Conservation (phyloP, 2,888 invertebrate genomes). For the Diploptera punctata region DNA sequence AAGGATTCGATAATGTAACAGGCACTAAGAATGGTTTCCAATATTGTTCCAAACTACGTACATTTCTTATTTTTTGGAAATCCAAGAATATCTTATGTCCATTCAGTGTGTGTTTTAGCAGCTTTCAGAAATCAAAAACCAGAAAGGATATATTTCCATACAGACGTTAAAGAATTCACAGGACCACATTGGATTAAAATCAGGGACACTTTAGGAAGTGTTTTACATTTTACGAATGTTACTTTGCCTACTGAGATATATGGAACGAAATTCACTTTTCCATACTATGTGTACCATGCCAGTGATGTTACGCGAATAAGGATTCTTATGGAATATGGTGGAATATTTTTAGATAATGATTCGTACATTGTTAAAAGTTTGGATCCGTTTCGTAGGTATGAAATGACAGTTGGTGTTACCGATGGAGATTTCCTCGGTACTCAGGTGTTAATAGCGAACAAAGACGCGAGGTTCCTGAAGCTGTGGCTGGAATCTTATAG, state of each 20-base stretch:
- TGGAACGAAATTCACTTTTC: slow-evolving; percentile 52
- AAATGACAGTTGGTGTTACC: slow-evolving; percentile 53
- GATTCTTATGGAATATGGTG: slow-evolving; percentile 51
- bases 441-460: slow-evolving; percentile 43
- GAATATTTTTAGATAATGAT: slow-evolving; percentile 54
- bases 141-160: slow-evolving; percentile 49
- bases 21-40: not conserved
- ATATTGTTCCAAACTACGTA: not conserved
- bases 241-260: slow-evolving; percentile 45
- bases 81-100: not conserved
- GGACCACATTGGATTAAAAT: slow-evolving; percentile 46
- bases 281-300: slow-evolving; percentile 49
- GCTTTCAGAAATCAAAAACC: slow-evolving; percentile 47
- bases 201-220: not conserved
- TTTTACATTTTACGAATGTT: not conserved
- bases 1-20: not conserved
- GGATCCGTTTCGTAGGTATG: slow-evolving; percentile 50
- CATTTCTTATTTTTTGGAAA: not conserved
- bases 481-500: not conserved
- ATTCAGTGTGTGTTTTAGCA: not conserved
- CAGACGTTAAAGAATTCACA: slow-evolving; percentile 45
- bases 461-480: not conserved
- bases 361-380: slow-evolving; percentile 50
- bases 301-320: slow-evolving; percentile 53
- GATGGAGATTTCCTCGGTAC: slow-evolving; percentile 50